A percentile compares a stretch with the other conserved stretches of the same genome.
These are phyloP conservation scores for Ophiothrix spiculata DNA, from an alignment of 35 echinoderm and acorn worm species.

Conservation along the genomic window DNA sequence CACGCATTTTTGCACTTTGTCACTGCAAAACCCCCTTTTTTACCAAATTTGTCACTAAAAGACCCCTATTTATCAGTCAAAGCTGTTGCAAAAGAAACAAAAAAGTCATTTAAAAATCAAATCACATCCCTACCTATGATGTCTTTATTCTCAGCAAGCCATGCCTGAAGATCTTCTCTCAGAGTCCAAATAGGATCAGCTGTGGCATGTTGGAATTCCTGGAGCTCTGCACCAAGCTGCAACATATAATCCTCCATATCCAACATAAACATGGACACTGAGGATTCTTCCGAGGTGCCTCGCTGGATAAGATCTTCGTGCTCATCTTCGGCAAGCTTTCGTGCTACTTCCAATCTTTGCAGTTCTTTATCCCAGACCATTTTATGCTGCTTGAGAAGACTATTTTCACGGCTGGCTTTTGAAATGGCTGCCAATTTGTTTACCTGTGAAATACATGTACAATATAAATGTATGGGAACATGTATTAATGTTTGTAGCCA, in stretches of 20 bases:
- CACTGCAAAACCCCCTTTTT: too few relatives aligned
- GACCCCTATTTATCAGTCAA: neutral
- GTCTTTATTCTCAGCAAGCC: constrained; percentile 36
- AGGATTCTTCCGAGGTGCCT: constrained; percentile 59
- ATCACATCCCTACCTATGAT: neutral
- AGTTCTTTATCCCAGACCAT: constrained; percentile 75
- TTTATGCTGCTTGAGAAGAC: constrained; percentile 82
- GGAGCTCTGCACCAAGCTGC: constrained; percentile 27
- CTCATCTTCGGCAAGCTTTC: constrained; percentile 49
- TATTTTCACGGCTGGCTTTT: constrained; percentile 72
- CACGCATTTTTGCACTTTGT: neutral
- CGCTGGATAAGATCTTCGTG: constrained; percentile 47
- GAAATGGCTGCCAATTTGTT: constrained; percentile 65
- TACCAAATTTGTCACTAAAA: too few relatives aligned
- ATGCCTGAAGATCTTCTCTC: constrained; percentile 55
- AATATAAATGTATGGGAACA: too few relatives aligned
- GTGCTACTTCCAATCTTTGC: constrained; percentile 23
- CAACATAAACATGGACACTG: constrained; percentile 91
- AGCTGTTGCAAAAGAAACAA: neutral
- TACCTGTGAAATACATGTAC: too few relatives aligned
- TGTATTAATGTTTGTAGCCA: too few relatives aligned
- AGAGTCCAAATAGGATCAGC: constrained; percentile 77
- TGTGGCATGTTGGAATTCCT: constrained; percentile 61
- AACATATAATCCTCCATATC: constrained; percentile 71
- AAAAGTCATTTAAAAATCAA: neutral